Conservation (phyloP, 2,113 vertebrate genomes). For the Calyptommatus sinebrachiatus region DNA sequence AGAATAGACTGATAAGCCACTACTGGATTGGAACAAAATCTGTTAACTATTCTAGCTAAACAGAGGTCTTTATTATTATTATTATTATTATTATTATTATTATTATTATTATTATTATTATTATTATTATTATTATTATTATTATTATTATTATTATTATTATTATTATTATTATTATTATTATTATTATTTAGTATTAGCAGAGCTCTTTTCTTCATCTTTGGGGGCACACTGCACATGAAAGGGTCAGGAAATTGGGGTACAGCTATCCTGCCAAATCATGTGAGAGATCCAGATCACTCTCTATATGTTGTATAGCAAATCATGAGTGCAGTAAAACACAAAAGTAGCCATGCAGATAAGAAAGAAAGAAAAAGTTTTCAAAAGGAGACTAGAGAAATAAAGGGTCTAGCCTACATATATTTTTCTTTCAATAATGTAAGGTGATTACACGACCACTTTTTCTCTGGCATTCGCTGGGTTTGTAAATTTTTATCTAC, state of each 20-base stretch:
- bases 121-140: too few relatives aligned
- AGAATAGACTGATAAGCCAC: background rate
- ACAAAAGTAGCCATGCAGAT: background rate
- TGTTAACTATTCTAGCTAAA: background rate
- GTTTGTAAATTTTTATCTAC: conserved; percentile 56
- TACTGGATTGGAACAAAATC: background rate
- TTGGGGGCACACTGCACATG: background rate
- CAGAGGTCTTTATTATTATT: too few relatives aligned
- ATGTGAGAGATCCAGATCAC: too few relatives aligned
- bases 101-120: too few relatives aligned
- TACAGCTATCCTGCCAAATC: background rate
- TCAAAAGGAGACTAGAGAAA: too few relatives aligned
- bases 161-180: too few relatives aligned
- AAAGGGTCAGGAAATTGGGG: background rate
- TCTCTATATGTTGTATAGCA: too few relatives aligned
- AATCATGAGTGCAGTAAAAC: too few relatives aligned
- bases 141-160: too few relatives aligned
- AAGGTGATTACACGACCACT: background rate
- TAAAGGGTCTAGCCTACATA: background rate
- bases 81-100: too few relatives aligned
- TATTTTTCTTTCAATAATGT: conserved; percentile 35
- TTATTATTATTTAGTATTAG: too few relatives aligned
- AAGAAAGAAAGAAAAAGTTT: background rate
- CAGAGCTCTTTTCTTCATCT: background rate
- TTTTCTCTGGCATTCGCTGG: conserved; percentile 39